Percentiles rank a stretch among this genome's conserved stretches.
Evolutionary conservation across 2,888 invertebrate genomes (phyloP).

Genomic region (Brenthis daphne): DNA sequence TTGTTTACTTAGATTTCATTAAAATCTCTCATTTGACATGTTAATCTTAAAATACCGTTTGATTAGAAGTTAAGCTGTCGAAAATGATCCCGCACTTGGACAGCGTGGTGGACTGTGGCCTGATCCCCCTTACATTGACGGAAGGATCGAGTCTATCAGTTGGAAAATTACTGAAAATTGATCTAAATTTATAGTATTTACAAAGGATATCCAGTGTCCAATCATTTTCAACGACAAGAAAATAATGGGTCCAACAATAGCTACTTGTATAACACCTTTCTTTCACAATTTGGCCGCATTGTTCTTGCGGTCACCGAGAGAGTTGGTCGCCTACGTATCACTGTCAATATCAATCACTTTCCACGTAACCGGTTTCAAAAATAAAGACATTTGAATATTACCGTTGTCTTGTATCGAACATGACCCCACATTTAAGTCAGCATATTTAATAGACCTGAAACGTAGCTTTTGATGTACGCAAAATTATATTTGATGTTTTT

Average conservation of each 20-base stretch:
- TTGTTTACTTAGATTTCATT: slow-evolving; percentile 6
- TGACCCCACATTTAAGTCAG: too few relatives aligned
- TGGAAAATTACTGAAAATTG: too few relatives aligned
- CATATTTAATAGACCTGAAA: too few relatives aligned
- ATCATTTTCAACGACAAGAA: not conserved
- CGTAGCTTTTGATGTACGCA: too few relatives aligned
- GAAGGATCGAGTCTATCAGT: too few relatives aligned
- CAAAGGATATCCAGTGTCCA: too few relatives aligned
- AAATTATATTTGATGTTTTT: too few relatives aligned
- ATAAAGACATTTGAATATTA: not conserved
- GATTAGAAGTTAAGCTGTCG: not conserved
- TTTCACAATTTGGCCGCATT: slow-evolving; percentile 32
- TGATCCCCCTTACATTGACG: too few relatives aligned
- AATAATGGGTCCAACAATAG: slow-evolving; percentile 3
- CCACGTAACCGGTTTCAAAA: slow-evolving; percentile 34
- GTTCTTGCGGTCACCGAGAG: slow-evolving; percentile 32
- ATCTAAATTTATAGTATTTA: too few relatives aligned
- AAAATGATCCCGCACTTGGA: too few relatives aligned
- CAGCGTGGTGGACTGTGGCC: too few relatives aligned
- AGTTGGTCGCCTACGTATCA: slow-evolving; percentile 36
- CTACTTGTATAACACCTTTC: slow-evolving; percentile 20
- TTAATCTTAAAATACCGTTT: not conserved
- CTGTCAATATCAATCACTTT: slow-evolving; percentile 36
- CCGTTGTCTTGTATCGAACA: too few relatives aligned
- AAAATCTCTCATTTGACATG: slow-evolving; percentile 7